phyloP scores from a whole-genome alignment of 2,797 vertebrate genomes.

The Scyliorhinus canicula region DNA sequence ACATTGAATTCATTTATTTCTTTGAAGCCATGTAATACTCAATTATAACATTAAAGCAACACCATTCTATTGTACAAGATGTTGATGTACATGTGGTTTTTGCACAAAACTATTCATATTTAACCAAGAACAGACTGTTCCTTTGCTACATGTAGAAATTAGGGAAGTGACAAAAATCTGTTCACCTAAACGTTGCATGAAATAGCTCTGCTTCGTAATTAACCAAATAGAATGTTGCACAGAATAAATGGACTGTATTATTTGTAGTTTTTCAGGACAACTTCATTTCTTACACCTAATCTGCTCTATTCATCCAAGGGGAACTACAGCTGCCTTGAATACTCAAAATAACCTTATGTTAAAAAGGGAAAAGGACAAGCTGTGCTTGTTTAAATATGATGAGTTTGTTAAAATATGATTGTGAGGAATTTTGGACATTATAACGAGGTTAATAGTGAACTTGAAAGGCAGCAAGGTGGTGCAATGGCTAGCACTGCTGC shows the following conservation, averaged over 20 bases:
- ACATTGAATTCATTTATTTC: background rate
- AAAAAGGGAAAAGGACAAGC: background rate
- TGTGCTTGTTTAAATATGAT: background rate
- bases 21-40: background rate
- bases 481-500: no score
- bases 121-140: constrained; percentile 16
- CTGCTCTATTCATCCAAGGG: background rate
- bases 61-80: background rate
- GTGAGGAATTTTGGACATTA: no score
- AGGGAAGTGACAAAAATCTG: background rate
- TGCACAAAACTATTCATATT: background rate
- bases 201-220: background rate
- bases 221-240: background rate
- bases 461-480: no score
- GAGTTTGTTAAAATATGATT: background rate
- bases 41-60: background rate
- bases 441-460: no score
- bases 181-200: background rate
- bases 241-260: background rate
- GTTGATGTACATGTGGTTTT: constrained; percentile 6
- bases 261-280: background rate
- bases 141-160: background rate
- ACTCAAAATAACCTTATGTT: background rate
- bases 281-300: background rate
- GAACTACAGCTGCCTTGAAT: background rate